Conservation (phyloP, 2,888 invertebrate genomes). For the Tenthredo notha region DNA sequence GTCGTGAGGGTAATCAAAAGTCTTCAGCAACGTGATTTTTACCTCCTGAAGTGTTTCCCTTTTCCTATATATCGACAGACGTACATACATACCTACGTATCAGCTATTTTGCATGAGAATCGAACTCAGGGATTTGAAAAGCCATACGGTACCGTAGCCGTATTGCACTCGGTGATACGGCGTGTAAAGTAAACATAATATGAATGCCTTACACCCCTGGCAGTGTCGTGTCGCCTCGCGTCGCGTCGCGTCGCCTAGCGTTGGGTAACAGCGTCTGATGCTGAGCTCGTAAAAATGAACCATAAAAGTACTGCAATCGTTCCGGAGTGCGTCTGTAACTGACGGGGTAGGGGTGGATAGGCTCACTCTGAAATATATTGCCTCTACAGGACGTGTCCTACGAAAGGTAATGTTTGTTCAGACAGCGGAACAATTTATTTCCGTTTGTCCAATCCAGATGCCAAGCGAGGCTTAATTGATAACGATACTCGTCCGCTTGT, state of each 20-base stretch:
- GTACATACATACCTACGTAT: neutral
- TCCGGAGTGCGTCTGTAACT: slow-evolving; percentile 69
- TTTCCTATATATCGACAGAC: neutral
- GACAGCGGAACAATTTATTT: slow-evolving; percentile 65
- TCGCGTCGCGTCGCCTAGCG: slow-evolving; percentile 47
- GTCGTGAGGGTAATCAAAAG: slow-evolving; percentile 22
- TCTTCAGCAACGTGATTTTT: neutral
- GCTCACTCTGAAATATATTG: slow-evolving; percentile 58
- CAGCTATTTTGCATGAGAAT: slow-evolving; percentile 12
- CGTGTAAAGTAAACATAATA: slow-evolving; percentile 42
- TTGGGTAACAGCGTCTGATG: slow-evolving; percentile 42
- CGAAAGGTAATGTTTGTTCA: slow-evolving; percentile 63
- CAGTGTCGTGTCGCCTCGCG: slow-evolving; percentile 51
- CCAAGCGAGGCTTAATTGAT: slow-evolving; percentile 48
- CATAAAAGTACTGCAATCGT: slow-evolving; percentile 72
- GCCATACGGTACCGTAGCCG: neutral
- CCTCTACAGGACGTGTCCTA: slow-evolving; percentile 59
- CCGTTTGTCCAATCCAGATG: slow-evolving; percentile 61
- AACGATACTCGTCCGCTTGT: slow-evolving; percentile 42
- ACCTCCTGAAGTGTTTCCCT: neutral
- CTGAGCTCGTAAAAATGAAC: slow-evolving; percentile 69
- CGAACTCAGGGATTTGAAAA: slow-evolving; percentile 35
- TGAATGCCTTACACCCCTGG: slow-evolving; percentile 42
- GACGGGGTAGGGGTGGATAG: slow-evolving; percentile 55
- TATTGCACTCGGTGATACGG: slow-evolving; percentile 24